phyloP scores from a whole-genome alignment of 2,888 invertebrate species.

The Anticlea derivata region DNA sequence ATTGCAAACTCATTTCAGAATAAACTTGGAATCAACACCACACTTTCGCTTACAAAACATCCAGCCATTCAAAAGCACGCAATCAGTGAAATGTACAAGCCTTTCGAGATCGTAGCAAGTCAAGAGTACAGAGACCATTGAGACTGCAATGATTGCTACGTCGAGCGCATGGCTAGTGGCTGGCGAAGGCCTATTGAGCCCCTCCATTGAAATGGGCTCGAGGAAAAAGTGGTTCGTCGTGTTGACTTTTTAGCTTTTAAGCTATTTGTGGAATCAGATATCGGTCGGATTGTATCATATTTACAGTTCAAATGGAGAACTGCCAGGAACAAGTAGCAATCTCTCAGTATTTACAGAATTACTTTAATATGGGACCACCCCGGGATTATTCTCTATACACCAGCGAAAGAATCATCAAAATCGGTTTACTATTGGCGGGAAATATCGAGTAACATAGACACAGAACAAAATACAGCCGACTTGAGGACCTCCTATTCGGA shows the following conservation, averaged over 20 bases:
- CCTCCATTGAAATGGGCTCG: conserved; percentile 5
- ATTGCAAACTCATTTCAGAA: neutral
- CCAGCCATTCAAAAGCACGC: conserved; percentile 13
- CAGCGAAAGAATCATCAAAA: too few species aligned
- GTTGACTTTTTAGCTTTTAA: conserved; percentile 9
- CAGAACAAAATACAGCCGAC: too few species aligned
- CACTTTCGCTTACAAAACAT: conserved; percentile 13
- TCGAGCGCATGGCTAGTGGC: conserved; percentile 10
- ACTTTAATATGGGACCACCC: too few species aligned
- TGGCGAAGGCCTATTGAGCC: conserved; percentile 9
- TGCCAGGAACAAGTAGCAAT: too few species aligned
- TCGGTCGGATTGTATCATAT: conserved; percentile 1
- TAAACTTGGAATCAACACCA: conserved; percentile 9
- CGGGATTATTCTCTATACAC: too few species aligned
- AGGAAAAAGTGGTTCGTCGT: neutral
- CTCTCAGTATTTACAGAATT: too few species aligned
- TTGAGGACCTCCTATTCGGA: too few species aligned
- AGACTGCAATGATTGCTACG: conserved; percentile 21
- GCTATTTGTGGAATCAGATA: neutral
- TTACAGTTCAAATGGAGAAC: too few species aligned
- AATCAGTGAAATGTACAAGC: conserved; percentile 19
- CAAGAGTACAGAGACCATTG: conserved; percentile 15
- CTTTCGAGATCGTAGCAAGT: conserved; percentile 8
- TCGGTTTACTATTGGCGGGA: too few species aligned
- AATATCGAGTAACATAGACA: too few species aligned